Evolutionary conservation across 2,113 vertebrate species (phyloP).

Genomic region (Zingel zingel): DNA sequence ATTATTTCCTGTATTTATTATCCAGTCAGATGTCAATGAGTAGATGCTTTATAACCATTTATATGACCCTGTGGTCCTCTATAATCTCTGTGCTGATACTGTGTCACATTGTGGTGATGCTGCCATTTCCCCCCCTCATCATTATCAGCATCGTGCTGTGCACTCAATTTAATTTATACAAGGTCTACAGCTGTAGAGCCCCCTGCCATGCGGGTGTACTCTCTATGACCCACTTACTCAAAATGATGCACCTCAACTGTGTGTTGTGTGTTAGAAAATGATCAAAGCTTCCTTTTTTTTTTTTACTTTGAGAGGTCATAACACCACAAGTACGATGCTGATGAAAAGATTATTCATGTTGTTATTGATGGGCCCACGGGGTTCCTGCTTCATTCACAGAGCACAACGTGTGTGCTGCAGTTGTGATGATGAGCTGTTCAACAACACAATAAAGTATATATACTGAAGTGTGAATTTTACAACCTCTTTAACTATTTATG

Average conservation of each 20-base stretch:
- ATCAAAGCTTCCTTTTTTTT: constrained; percentile 45
- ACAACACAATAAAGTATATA: background rate
- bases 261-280: constrained; percentile 44
- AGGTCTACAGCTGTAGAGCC: constrained; percentile 20
- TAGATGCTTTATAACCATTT: background rate
- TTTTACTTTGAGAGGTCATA: constrained; percentile 34
- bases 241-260: background rate
- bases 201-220: constrained; percentile 6
- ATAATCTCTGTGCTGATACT: background rate
- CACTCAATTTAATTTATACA: constrained; percentile 17
- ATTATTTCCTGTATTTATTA: background rate
- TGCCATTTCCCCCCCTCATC: background rate
- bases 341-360: constrained; percentile 61
- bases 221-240: constrained; percentile 35
- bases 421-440: constrained; percentile 28
- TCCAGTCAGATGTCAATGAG: background rate
- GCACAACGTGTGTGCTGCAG: background rate
- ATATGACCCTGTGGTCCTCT: background rate
- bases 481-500: background rate
- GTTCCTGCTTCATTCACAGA: constrained; percentile 34
- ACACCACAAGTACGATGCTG: background rate
- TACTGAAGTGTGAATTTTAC: background rate
- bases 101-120: background rate
- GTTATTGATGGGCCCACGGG: constrained; percentile 45
- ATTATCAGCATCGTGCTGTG: constrained; percentile 27